These are phyloP conservation scores for Andrena trimmerana DNA, from an alignment of 2,888 invertebrate genomes.

Conservation along the genomic window DNA sequence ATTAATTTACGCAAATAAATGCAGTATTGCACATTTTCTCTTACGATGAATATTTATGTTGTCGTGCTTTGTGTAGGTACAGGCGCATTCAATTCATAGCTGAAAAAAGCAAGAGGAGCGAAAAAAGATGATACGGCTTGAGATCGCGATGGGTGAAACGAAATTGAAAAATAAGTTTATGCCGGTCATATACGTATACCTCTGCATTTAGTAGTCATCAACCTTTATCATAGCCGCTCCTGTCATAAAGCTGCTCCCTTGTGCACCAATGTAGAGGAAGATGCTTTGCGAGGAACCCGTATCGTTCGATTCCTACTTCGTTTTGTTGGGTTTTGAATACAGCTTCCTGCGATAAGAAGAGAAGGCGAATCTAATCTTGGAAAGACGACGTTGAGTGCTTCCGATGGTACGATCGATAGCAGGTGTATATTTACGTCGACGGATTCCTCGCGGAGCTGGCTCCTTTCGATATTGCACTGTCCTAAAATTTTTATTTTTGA, in stretches of 20 bases:
- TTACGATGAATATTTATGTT: too few relatives aligned
- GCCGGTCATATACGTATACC: slow-evolving; percentile 37
- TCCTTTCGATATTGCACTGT: neutral
- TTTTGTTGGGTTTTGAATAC: slow-evolving; percentile 49
- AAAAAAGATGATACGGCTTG: neutral
- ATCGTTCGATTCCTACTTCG: slow-evolving; percentile 49
- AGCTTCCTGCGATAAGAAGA: slow-evolving; percentile 45
- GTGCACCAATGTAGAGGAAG: slow-evolving; percentile 28
- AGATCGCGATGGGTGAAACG: slow-evolving; percentile 6
- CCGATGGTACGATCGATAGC: slow-evolving; percentile 20
- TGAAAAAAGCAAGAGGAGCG: neutral
- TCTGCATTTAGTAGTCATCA: slow-evolving; percentile 66
- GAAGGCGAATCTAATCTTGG: slow-evolving; percentile 57
- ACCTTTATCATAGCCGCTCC: slow-evolving; percentile 57
- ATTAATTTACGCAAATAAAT: too few relatives aligned
- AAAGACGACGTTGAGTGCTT: slow-evolving; percentile 16
- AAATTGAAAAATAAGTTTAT: slow-evolving; percentile 74
- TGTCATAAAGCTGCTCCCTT: slow-evolving; percentile 57
- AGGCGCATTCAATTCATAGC: too few relatives aligned
- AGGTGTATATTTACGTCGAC: slow-evolving; percentile 25
- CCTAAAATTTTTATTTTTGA: neutral
- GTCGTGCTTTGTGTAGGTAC: too few relatives aligned
- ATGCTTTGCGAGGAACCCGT: slow-evolving; percentile 27
- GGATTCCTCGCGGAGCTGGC: neutral
- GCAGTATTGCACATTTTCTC: too few relatives aligned